Base-by-base conservation (phyloP, 2,797 vertebrate genomes). In the Argyrosomus regius region DNA sequence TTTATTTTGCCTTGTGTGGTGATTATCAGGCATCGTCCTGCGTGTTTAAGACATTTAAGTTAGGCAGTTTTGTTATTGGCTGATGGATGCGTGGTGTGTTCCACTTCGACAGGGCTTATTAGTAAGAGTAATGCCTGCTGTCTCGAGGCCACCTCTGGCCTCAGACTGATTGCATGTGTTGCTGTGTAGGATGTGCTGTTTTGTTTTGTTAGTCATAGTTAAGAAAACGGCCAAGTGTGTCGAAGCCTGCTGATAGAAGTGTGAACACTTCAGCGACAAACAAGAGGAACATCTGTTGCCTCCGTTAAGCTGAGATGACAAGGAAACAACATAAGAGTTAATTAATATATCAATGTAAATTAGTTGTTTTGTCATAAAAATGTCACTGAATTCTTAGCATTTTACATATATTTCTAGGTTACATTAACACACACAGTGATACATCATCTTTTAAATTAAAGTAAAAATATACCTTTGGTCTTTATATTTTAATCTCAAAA, bases 121-220 rank as follows among this genome's bases (percentile, higher is more conserved):
- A 91, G 78, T 71, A 75, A 89, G 90, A 93, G 72, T 88, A 87
- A 90, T 89, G 89, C 57, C 72, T 43, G 48, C 82, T 75, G 84
- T 84, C 89, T 54, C 0, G 7, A 77, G 48, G 12, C 81, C 71
- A 83, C 68, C 70, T 59, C 82, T 85, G 77, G 69, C 61, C 77
- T 71, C 57, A 16, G 0, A 61, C 50, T 80, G 74, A 89, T 77
- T 50, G 17, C 84, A 67, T 49, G 79, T 60, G 75, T 76, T 59
- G 60, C 70, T 78, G 80, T 80, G 88, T 86, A 65, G 76, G 72
- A 88, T 54, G 77, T 69, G 81, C 54, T 73, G 67, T 75, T 79
- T 80, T 67, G 77, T 57, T 75, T 82, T 80, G 53, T 81, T 82
- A 41, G 46, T 88, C 81, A 80, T 43, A 35, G 45, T 85, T 79